Evolutionary conservation across 2,797 vertebrate species (phyloP), one percentile per base, ranked within the genome.

Genomic region (Astyanax mexicanus): DNA sequence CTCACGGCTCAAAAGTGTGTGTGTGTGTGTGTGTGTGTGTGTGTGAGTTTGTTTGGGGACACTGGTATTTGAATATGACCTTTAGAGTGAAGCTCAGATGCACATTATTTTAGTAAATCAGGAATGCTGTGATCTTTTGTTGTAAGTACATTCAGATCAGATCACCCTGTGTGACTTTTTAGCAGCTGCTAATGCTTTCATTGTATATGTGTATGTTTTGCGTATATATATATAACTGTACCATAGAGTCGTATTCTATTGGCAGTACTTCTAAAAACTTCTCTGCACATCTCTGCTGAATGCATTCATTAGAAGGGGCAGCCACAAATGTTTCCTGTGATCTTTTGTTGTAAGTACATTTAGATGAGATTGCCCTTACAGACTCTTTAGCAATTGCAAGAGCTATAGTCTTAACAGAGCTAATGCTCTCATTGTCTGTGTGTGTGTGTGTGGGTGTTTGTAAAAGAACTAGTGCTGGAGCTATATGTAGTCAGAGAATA

Each of bases 1-100:
- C 5, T n/a, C 69, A 15, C 54, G 70, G 60, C 62, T 69, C 29
- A 69, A 29, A 64, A 71, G 11, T 67, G 12, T 72, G 58, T 32
- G 49, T 57, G 57, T 52, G 42, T 38, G 15, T 62, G 19, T 52
- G 71, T 25, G 12, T 72, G 54, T 47, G 25, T 62, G 17, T 32
- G 15, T 44, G 0, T 29, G 25, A 5, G 15, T 57, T 15, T 42
- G 27, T 57, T 25, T 62, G 64, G 47, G 44, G 21, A 35, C 17
- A 12, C 75, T 54, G 78, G 80, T 72, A 66, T 29, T 55, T 57
- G 25, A 57, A 57, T 27, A 29, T 27, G 27, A 57, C 25, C 54
- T 27, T 57, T 57, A 57, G 25, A 57, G 29, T 11, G 1, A n/a
- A 25, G 19, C 51, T 12, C 49, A 42, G 19, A n/a, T 25, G 52